These are phyloP conservation scores for Tautogolabrus adspersus DNA, from an alignment of 2,113 vertebrate species.

Conservation along the genomic window DNA sequence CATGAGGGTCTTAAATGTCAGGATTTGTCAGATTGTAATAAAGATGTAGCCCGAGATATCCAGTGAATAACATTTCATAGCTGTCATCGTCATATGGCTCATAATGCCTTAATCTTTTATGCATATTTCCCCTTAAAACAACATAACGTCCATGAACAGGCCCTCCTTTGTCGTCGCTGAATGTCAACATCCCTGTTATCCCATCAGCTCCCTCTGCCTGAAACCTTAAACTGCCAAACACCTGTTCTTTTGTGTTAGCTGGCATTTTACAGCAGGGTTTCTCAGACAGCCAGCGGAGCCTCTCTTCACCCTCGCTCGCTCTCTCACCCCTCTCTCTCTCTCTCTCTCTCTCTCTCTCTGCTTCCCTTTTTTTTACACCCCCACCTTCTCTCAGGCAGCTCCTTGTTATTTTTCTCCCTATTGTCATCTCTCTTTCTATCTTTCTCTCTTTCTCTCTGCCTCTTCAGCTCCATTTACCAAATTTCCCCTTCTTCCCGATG, in stretches of 20 bases:
- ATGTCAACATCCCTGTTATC: conserved; percentile 83
- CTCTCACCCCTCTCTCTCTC: conserved; percentile 23
- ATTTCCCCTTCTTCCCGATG: conserved; percentile 5
- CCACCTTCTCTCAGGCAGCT: background rate
- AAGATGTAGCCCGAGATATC: conserved; percentile 56
- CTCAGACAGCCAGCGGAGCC: conserved; percentile 70
- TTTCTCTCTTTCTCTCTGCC: background rate
- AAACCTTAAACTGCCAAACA: conserved; percentile 84
- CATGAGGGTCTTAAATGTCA: conserved; percentile 15
- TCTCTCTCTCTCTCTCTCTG: conserved; percentile 24
- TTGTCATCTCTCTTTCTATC: conserved; percentile 47
- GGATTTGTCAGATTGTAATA: conserved; percentile 50
- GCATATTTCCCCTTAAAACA: conserved; percentile 76
- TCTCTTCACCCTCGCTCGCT: conserved; percentile 32
- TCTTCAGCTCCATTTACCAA: conserved; percentile 47
- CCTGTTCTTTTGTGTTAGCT: conserved; percentile 86
- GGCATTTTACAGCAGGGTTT: conserved; percentile 79
- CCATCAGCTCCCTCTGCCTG: conserved; percentile 72
- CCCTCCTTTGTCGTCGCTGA: conserved; percentile 77
- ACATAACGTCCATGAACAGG: conserved; percentile 77
- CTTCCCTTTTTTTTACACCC: conserved; percentile 18
- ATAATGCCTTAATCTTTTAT: conserved; percentile 74
- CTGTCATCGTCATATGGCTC: conserved; percentile 64
- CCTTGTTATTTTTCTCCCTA: conserved; percentile 30
- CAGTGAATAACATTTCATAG: conserved; percentile 64